Percentiles rank a stretch among this genome's conserved stretches.
Conservation (phyloP, 1,140 invertebrate species). For the Bombus picipes region DNA sequence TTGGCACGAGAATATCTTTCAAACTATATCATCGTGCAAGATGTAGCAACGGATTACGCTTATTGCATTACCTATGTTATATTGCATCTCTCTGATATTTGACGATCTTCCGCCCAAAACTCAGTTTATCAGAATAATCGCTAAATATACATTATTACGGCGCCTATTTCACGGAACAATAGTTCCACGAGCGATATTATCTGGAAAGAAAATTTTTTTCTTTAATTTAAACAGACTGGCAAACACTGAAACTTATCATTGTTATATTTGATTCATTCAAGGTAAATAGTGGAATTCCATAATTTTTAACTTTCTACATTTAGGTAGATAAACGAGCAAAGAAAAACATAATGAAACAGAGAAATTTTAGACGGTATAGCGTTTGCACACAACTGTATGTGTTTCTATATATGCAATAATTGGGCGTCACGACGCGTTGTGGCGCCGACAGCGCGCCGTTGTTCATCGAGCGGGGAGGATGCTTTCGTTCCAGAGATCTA, state of each 20-base stretch:
- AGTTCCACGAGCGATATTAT: too few relatives aligned
- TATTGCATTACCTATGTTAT: too few relatives aligned
- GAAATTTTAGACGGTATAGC: not conserved
- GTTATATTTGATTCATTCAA: not conserved
- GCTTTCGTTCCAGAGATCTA: constrained; percentile 13
- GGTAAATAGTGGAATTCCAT: too few relatives aligned
- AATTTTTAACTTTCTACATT: too few relatives aligned
- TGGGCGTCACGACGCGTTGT: not conserved
- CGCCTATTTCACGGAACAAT: not conserved
- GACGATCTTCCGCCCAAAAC: not conserved
- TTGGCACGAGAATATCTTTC: not conserved
- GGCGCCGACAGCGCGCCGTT: constrained; percentile 11
- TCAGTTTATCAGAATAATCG: not conserved
- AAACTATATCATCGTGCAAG: not conserved
- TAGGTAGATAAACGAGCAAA: too few relatives aligned
- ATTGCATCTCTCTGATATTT: not conserved
- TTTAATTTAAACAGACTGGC: not conserved
- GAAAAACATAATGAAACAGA: not conserved
- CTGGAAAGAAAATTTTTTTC: too few relatives aligned
- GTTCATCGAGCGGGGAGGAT: constrained; percentile 14
- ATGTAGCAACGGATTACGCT: not conserved
- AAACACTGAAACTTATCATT: not conserved
- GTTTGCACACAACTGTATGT: not conserved
- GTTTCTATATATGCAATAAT: not conserved
- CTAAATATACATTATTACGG: not conserved